Percentiles rank a stretch among this genome's conserved stretches.
These are phyloP conservation scores for Galleria mellonella DNA, from an alignment of 1,140 invertebrate genomes.

Conservation along the genomic window DNA sequence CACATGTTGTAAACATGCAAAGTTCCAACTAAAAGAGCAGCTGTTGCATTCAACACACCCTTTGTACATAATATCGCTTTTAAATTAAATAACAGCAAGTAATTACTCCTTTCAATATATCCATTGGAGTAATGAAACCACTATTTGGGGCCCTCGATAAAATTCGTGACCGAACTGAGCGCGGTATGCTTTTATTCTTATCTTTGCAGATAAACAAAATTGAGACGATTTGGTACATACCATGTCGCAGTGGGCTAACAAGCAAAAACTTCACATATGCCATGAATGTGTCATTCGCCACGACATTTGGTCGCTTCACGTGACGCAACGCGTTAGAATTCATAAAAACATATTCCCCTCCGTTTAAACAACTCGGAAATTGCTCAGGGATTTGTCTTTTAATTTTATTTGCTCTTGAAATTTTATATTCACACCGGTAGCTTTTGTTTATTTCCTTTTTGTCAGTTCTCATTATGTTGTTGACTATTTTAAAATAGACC, in stretches of 20 bases:
- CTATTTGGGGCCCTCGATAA: too few species aligned
- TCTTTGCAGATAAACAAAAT: conserved; percentile 12
- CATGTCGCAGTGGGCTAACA: conserved; percentile 6
- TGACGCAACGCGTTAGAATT: conserved; percentile 15
- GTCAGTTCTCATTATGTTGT: too few species aligned
- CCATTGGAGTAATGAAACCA: too few species aligned
- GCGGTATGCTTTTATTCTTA: too few species aligned
- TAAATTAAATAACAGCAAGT: too few species aligned
- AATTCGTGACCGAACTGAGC: too few species aligned
- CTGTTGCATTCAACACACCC: conserved; percentile 18
- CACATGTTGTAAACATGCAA: too few species aligned
- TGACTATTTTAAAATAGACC: too few species aligned
- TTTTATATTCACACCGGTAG: neutral
- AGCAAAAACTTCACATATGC: conserved; percentile 39
- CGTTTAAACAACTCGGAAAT: conserved; percentile 38
- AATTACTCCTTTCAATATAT: too few species aligned
- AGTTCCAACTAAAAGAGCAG: conserved; percentile 32
- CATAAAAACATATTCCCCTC: conserved; percentile 35
- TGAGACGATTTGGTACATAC: conserved; percentile 12
- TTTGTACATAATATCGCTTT: too few species aligned
- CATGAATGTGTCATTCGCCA: conserved; percentile 41
- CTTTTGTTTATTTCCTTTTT: neutral
- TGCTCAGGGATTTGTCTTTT: conserved; percentile 32
- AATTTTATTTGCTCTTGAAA: conserved; percentile 3
- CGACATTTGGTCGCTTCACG: conserved; percentile 32